Evolutionary conservation across 2,113 vertebrate genomes (phyloP).

Genomic region (Lophochroa leadbeateri): DNA sequence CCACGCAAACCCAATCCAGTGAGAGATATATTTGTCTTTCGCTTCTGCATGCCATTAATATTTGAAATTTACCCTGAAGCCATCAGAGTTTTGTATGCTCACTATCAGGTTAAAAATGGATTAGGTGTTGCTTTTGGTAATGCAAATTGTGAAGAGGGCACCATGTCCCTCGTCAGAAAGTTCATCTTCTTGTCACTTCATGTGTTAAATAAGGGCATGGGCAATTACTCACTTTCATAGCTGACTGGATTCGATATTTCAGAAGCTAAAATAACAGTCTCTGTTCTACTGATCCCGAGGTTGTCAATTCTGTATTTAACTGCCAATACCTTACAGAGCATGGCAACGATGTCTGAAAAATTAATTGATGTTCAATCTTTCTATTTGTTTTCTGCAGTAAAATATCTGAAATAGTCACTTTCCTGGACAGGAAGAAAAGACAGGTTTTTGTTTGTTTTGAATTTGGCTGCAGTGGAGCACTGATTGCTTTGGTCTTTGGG

Average conservation of each 20-base stretch:
- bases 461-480: fast-evolving
- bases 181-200: neutral
- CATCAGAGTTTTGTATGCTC: neutral
- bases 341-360: neutral
- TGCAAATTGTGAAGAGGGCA: neutral
- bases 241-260: neutral
- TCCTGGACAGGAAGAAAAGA: neutral
- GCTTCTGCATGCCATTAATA: neutral
- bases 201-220: neutral
- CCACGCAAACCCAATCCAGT: fast-evolving
- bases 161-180: neutral
- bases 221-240: neutral
- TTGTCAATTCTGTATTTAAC: neutral
- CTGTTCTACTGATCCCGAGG: neutral
- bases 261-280: neutral
- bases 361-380: neutral
- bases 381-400: neutral
- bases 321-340: neutral
- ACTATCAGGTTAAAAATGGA: neutral
- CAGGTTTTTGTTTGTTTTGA: neutral
- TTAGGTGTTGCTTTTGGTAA: neutral
- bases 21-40: neutral
- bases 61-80: neutral
- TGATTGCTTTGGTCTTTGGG: neutral
- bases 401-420: neutral